These are phyloP conservation scores for Furcula furcula DNA, from an alignment of 2,888 invertebrate genomes.

Conservation along the genomic window DNA sequence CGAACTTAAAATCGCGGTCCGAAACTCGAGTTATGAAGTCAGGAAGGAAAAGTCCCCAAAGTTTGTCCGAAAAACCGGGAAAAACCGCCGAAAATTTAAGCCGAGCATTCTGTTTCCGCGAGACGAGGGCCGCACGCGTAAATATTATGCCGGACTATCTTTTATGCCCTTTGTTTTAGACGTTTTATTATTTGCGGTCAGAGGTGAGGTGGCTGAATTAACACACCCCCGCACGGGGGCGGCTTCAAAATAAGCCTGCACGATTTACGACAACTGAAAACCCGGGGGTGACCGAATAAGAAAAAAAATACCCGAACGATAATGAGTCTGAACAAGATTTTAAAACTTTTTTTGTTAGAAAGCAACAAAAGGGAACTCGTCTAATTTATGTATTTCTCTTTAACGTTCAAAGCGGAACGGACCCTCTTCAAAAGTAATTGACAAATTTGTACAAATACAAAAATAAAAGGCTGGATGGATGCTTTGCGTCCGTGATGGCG, in stretches of 20 bases:
- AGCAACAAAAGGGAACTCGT: conserved; percentile 58
- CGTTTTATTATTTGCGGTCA: conserved; percentile 64
- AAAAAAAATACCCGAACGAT: conserved; percentile 40
- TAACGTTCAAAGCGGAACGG: conserved; percentile 41
- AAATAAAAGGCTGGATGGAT: conserved; percentile 41
- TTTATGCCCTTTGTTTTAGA: conserved; percentile 73
- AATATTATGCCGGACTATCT: conserved; percentile 73
- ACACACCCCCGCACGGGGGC: conserved; percentile 15
- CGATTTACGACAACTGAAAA: conserved; percentile 34
- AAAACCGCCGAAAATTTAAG: conserved; percentile 68
- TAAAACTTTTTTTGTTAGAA: conserved; percentile 61
- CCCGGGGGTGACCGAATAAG: conserved; percentile 30
- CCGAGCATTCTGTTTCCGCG: conserved; percentile 66
- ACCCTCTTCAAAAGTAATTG: conserved; percentile 63
- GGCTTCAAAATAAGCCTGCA: conserved; percentile 30
- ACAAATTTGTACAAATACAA: conserved; percentile 62
- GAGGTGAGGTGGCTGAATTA: conserved; percentile 38
- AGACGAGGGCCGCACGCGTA: conserved; percentile 54
- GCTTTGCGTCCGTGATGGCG: conserved; percentile 31
- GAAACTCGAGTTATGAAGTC: conserved; percentile 64
- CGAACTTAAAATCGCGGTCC: conserved; percentile 61
- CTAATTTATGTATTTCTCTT: conserved; percentile 59
- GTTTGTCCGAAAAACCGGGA: conserved; percentile 60
- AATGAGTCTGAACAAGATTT: conserved; percentile 64
- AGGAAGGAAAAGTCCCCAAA: conserved; percentile 70